Conservation (phyloP, 2,797 vertebrate genomes). For the Odontamblyopus lacepedii region DNA sequence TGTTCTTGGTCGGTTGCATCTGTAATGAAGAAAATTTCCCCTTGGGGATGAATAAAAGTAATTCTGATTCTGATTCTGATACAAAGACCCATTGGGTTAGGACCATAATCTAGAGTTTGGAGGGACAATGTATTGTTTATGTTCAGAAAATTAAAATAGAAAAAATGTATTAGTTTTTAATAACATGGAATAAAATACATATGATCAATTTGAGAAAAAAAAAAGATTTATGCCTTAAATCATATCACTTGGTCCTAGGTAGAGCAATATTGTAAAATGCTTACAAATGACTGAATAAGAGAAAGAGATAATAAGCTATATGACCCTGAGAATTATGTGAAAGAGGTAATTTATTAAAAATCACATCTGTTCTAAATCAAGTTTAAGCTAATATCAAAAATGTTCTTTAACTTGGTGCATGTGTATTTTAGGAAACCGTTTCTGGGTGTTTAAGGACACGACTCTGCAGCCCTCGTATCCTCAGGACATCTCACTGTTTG, state of each 20-base stretch:
- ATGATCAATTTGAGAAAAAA: no score
- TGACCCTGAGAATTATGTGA: neutral
- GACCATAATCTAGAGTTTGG: no score
- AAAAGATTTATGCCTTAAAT: neutral
- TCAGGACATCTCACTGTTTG: slow-evolving; percentile 93
- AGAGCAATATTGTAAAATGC: neutral
- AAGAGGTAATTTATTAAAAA: slow-evolving; percentile 18
- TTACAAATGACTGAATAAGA: neutral
- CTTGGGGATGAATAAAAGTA: no score
- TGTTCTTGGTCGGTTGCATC: no score
- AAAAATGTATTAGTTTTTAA: no score
- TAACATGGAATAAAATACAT: no score
- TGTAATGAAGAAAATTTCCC: no score
- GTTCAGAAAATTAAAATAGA: no score
- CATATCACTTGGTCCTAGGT: neutral
- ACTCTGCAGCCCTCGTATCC: slow-evolving; percentile 95
- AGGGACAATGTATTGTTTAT: no score
- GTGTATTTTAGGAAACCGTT: slow-evolving; percentile 87
- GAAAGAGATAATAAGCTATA: neutral
- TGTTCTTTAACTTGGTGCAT: slow-evolving; percentile 26
- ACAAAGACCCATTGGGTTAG: no score
- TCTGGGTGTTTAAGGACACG: slow-evolving; percentile 98
- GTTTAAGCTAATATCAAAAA: slow-evolving; percentile 33
- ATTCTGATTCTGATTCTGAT: no score
- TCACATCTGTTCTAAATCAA: slow-evolving; percentile 31